Conservation (phyloP, 2,888 invertebrate species). For the Melieria omissa region DNA sequence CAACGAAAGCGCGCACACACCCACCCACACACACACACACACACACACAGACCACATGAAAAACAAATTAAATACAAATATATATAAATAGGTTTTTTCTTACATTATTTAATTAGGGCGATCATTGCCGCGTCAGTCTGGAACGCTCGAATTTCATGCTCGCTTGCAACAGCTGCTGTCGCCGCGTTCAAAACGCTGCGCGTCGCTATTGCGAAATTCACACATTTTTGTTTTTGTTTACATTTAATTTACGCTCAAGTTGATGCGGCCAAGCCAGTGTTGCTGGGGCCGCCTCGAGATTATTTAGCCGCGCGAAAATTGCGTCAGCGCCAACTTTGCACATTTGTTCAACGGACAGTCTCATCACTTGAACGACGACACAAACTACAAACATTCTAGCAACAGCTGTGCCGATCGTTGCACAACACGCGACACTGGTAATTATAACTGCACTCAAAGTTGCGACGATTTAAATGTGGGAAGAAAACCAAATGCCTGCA, state of each 20-base stretch:
- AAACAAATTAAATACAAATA: conserved; percentile 12
- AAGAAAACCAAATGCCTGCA: too few relatives aligned
- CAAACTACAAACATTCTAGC: too few relatives aligned
- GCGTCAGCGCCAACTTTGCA: too few relatives aligned
- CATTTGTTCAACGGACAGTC: too few relatives aligned
- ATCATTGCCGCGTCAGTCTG: not conserved
- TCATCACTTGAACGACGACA: too few relatives aligned
- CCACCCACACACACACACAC: not conserved
- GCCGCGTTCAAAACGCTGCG: conserved; percentile 6
- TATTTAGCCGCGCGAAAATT: too few relatives aligned
- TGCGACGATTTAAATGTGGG: too few relatives aligned
- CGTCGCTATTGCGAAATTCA: conserved; percentile 8
- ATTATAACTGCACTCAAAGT: too few relatives aligned
- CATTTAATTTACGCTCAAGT: not conserved
- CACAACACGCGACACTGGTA: too few relatives aligned
- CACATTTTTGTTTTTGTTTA: conserved; percentile 17
- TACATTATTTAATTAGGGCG: conserved; percentile 29
- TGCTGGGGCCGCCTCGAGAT: too few relatives aligned
- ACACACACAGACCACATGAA: not conserved
- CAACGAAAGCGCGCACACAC: conserved; percentile 10
- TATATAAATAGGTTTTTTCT: not conserved
- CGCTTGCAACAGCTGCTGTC: conserved; percentile 12
- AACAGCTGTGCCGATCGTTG: too few relatives aligned
- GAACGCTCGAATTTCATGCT: conserved; percentile 14
- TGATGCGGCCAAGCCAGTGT: too few relatives aligned